Percentiles rank a stretch among this genome's conserved stretches.
phyloP scores from a whole-genome alignment of 2,888 invertebrate species.

The Drosophila subquinaria region DNA sequence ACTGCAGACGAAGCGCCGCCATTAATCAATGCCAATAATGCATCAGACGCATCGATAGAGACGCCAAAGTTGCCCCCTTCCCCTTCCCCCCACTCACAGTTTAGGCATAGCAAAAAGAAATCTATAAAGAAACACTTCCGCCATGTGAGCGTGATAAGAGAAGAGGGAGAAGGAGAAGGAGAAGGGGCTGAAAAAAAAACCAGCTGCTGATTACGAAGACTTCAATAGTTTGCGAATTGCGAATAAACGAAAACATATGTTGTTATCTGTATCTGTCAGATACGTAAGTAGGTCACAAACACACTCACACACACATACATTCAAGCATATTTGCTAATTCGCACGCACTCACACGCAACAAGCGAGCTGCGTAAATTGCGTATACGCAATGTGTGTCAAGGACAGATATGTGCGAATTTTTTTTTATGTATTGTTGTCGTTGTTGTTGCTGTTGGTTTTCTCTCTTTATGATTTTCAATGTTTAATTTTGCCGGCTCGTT shows the following conservation, averaged over 20 bases:
- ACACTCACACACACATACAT: conserved; percentile 20
- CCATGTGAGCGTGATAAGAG: neutral
- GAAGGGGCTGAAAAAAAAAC: neutral
- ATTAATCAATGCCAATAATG: conserved; percentile 61
- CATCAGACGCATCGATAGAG: conserved; percentile 41
- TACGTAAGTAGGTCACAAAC: conserved; percentile 72
- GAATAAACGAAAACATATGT: conserved; percentile 62
- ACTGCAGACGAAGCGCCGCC: conserved; percentile 47
- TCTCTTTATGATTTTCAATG: conserved; percentile 60
- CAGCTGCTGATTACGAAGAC: conserved; percentile 52
- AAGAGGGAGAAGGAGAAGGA: neutral
- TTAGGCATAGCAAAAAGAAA: neutral
- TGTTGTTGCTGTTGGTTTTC: conserved; percentile 11
- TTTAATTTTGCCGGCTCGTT: conserved; percentile 54
- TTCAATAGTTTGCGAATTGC: conserved; percentile 26
- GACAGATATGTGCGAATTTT: conserved; percentile 84
- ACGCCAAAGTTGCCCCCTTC: conserved; percentile 11
- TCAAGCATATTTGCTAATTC: conserved; percentile 27
- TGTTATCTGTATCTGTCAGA: conserved; percentile 70
- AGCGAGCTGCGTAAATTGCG: conserved; percentile 74
- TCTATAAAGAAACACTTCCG: conserved; percentile 40
- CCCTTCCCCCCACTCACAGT: neutral
- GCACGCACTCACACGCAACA: conserved; percentile 51
- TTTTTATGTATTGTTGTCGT: conserved; percentile 1
- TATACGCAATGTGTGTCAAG: conserved; percentile 84